Conservation (phyloP, 2,888 invertebrate species). For the Ryuthela nishihirai region DNA sequence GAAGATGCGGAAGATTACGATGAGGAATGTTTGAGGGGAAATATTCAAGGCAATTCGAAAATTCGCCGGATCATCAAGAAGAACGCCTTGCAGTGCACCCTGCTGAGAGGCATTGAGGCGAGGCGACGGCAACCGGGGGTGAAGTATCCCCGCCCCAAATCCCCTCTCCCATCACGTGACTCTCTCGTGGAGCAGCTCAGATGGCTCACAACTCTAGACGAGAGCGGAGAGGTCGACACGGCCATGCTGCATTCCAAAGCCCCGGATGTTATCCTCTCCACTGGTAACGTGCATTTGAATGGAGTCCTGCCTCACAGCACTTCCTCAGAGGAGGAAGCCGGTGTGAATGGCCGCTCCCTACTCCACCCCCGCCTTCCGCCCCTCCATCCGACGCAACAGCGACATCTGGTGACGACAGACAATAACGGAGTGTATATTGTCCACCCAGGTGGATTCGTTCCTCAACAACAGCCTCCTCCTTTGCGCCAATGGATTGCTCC, state of each 20-base stretch:
- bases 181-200: slow-evolving; percentile 81
- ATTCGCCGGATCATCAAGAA: slow-evolving; percentile 74
- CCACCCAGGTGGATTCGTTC: slow-evolving; percentile 12
- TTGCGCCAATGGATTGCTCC: slow-evolving; percentile 15
- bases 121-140: slow-evolving; percentile 44
- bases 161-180: slow-evolving; percentile 50
- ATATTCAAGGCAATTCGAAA: slow-evolving; percentile 46
- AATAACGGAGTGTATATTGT: not conserved
- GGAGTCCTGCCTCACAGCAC: slow-evolving; percentile 17
- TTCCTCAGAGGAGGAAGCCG: slow-evolving; percentile 24
- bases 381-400: slow-evolving; percentile 8
- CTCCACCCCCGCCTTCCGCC: slow-evolving; percentile 7
- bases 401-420: not conserved
- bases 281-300: slow-evolving; percentile 28
- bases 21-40: slow-evolving; percentile 25
- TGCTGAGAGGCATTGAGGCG: slow-evolving; percentile 63
- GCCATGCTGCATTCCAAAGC: slow-evolving; percentile 24
- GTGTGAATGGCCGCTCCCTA: slow-evolving; percentile 6
- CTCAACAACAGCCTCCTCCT: slow-evolving; percentile 11
- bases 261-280: slow-evolving; percentile 30
- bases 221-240: slow-evolving; percentile 13
- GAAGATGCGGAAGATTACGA: slow-evolving; percentile 34
- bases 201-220: slow-evolving; percentile 60
- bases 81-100: slow-evolving; percentile 73
- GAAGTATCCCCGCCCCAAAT: slow-evolving; percentile 29